These are phyloP conservation scores for Deroplatys truncata DNA, from an alignment of 2,888 invertebrate species.

Conservation along the genomic window DNA sequence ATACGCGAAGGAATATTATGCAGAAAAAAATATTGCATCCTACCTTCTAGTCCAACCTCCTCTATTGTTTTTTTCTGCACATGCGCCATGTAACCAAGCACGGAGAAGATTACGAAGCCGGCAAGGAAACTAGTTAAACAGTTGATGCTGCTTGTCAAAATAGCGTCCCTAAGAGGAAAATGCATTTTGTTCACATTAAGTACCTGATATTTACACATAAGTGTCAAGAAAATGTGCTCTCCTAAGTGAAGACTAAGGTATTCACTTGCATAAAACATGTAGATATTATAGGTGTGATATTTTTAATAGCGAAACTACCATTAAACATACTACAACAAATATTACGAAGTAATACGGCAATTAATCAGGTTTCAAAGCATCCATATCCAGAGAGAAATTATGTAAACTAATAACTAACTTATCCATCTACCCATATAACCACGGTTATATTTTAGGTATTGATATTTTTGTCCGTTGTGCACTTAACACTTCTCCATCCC, in stretches of 20 bases:
- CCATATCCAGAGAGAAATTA: no score
- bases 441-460: no score
- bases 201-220: no score
- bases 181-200: no score
- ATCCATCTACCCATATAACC: no score
- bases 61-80: constrained; percentile 82
- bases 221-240: background rate
- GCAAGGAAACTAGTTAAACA: constrained; percentile 89
- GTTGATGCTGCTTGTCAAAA: constrained; percentile 86
- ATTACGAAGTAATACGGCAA: no score
- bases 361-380: no score
- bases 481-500: no score
- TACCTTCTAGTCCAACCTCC: constrained; percentile 78
- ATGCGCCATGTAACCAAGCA: constrained; percentile 92
- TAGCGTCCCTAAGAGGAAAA: constrained; percentile 74
- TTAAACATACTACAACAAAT: background rate
- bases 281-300: background rate
- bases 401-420: no score
- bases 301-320: background rate
- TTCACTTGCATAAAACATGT: background rate
- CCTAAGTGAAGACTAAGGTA: background rate
- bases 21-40: background rate
- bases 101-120: constrained; percentile 91
- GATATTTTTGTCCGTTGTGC: no score
- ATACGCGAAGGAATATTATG: no score